Base-by-base conservation (phyloP, 2,113 vertebrate genomes). In the Poicephalus gulielmi region DNA sequence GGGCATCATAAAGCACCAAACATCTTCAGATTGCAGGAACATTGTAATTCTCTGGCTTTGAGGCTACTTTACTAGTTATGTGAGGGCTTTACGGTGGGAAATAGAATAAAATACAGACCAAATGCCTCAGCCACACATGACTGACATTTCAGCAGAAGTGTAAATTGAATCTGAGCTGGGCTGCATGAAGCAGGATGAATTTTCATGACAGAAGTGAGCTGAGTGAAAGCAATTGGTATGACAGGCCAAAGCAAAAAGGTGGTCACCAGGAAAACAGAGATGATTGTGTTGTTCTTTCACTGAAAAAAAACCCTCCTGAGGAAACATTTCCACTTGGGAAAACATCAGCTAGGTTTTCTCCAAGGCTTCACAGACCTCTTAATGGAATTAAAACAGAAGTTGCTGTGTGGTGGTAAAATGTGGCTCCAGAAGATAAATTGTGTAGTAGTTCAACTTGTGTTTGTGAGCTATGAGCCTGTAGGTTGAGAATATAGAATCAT, bases 381-480 rank as follows among this genome's bases (percentile, higher is more conserved):
- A 19, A 12, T 25, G 63, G 35, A 18, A 35, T 59, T 14, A 59
- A 59, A 52, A 15, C 3, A 16, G 64, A 9, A 33, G 13, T 9
- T 59, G 43, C n/a, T 35, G 63, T 37, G 47, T 18, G 31, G 15
- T 71, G 60, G 35, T 37, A 6, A 6, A 7, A 12, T 7, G 33
- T 41, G 46, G 41, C 14, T 80, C 2, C 50, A 10, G 39, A 13
- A 49, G 46, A 33, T 28, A 35, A 5, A 20, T 2, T 39, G 46
- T 33, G 53, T 46, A 2, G 31, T 22, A 17, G 24, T 22, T 69
- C 16, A 13, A 43, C 60, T 59, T 0, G 0, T 15, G 10, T 35
- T 27, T 0, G 0, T n/a, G 33, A 73, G 30, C 64, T 10, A 2
- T 4, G 28, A 62, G 30, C 12, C 46, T 35, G 17, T 8, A 22